A percentile compares a stretch with the other conserved stretches of the same genome.
These are phyloP conservation scores for Diadegma fenestrale DNA, from an alignment of 2,888 invertebrate species.

Conservation along the genomic window DNA sequence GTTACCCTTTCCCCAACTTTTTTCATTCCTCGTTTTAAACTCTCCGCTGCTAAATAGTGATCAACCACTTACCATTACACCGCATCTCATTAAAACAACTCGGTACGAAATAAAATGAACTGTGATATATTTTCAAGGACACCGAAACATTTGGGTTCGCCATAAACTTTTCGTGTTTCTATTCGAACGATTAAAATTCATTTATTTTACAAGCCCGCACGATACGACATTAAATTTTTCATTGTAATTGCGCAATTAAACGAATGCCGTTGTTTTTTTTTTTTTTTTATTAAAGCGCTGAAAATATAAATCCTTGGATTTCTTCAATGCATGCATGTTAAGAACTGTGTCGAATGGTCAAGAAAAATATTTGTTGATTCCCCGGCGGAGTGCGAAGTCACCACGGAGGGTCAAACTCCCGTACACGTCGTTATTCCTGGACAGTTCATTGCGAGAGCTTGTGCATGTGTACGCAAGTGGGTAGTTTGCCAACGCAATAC, in stretches of 20 bases:
- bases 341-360: background rate
- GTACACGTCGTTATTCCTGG: slow-evolving; percentile 18
- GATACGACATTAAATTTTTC: background rate
- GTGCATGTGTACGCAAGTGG: slow-evolving; percentile 7
- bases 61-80: slow-evolving; percentile 38
- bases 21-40: slow-evolving; percentile 29
- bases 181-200: background rate
- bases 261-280: background rate
- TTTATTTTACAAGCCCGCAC: background rate
- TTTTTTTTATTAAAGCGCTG: background rate
- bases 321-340: background rate
- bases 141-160: background rate
- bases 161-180: background rate
- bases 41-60: slow-evolving; percentile 26
- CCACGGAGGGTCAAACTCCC: background rate
- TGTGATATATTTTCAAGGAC: background rate
- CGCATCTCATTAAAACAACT: slow-evolving; percentile 15
- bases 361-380: background rate
- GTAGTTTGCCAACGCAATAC: slow-evolving; percentile 43
- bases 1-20: slow-evolving; percentile 27
- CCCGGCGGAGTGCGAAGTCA: background rate
- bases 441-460: slow-evolving; percentile 23
- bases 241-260: background rate
- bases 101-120: background rate
- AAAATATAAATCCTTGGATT: background rate